These are phyloP conservation scores for Zaprionus davidi DNA, from an alignment of 1,140 invertebrate species.

Conservation along the genomic window DNA sequence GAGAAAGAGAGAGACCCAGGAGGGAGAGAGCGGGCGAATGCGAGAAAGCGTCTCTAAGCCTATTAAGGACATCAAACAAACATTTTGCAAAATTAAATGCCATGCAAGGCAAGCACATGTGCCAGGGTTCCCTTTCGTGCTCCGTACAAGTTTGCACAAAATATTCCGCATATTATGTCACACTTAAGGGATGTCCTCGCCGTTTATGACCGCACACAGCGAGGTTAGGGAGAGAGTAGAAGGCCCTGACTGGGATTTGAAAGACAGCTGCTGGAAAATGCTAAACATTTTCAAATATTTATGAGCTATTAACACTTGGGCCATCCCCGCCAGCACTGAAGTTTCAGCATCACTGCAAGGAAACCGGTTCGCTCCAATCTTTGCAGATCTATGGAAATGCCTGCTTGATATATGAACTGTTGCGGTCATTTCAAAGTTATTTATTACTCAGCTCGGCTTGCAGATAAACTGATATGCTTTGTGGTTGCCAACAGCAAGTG, in stretches of 20 bases:
- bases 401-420: slow-evolving; percentile 58
- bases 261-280: slow-evolving; percentile 62
- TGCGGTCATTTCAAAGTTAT: slow-evolving; percentile 64
- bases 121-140: slow-evolving; percentile 12
- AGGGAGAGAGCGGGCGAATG: neutral
- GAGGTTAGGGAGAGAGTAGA: neutral
- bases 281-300: slow-evolving; percentile 82
- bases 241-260: slow-evolving; percentile 40
- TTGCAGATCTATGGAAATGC: slow-evolving; percentile 51
- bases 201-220: slow-evolving; percentile 72
- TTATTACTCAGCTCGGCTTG: slow-evolving; percentile 50
- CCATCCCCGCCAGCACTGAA: slow-evolving; percentile 51
- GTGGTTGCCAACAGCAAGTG: slow-evolving; percentile 22
- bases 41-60: slow-evolving; percentile 63
- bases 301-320: slow-evolving; percentile 81
- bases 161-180: slow-evolving; percentile 82
- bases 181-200: slow-evolving; percentile 76
- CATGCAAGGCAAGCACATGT: slow-evolving; percentile 81
- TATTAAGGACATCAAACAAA: slow-evolving; percentile 83
- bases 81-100: slow-evolving; percentile 83
- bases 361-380: slow-evolving; percentile 15
- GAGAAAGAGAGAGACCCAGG: neutral
- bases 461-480: slow-evolving; percentile 46
- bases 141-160: slow-evolving; percentile 77
- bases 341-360: slow-evolving; percentile 33